Base-by-base conservation (phyloP, 2,113 vertebrate species). In the Gasterosteus nipponicus region DNA sequence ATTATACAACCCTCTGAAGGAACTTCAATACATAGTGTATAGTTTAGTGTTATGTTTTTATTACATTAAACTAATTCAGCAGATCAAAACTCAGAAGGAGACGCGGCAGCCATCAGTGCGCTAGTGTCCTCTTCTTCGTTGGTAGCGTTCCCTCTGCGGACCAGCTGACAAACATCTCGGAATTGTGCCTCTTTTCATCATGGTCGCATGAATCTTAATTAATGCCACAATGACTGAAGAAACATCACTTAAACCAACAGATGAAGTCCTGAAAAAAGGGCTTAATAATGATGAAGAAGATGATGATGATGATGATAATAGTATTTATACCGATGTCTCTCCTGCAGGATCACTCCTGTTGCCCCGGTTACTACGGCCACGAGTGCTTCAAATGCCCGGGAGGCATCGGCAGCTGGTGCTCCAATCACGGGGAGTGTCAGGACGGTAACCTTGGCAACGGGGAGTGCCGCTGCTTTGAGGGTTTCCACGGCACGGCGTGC, bases 401-500 rank as follows among this genome's bases (percentile, higher is more conserved):
- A 19, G 94, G 92, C 0, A 66, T 90, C 1, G 95, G 94, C 44
- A 94, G 81, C 18, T 93, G 93, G 93, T 99, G 98, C 92, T 97
- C 95, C 0, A 94, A 95, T 84, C 96, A 97, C 0, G 98, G 97
- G 29, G 91, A 93, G 47, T 99, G 98, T 87, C 92, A 95, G 88
- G 97, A 98, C 1, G 93, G 96, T 68, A 58, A 92, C 35, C 64
- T 81, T 16, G 98, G 98, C 75, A 96, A 44, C 0, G 98, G 98
- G 38, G 96, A 97, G 82, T 99, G 98, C 89, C 95, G 68, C 0
- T 99, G 98, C 88, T 95, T 93, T 0, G 97, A 98, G 89, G 97
- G 97, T 3, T 99, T 98, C 88, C 96, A 98, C 0, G 98, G 98
- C 51, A 98, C 95, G 0, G 95, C 95, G n/a, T 99, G 98, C 4